Base-by-base conservation (phyloP, 2,888 invertebrate species). In the Dromius quadrimaculatus region DNA sequence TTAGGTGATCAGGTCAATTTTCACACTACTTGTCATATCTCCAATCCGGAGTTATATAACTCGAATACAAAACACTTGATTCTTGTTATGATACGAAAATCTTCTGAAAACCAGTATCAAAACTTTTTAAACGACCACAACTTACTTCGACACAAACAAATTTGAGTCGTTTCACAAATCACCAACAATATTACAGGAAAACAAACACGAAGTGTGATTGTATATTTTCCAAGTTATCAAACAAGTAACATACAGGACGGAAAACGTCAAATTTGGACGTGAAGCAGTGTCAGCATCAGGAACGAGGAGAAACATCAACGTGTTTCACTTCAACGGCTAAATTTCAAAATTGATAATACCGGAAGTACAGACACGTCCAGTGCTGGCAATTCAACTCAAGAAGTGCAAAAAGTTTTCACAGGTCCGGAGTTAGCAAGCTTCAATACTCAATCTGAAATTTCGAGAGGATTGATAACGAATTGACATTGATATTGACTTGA, bases 341-440 rank as follows among this genome's bases (percentile, higher is more conserved):
- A 36, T 47, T 66, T 50, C 57, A 50, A 66, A 66, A 66, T 66
- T 66, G 66, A 66, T 66, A 66, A 41, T 54, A 36, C 54, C 66
- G 50, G 66, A 66, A 66, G 34, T 23, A 15, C 38, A 22, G 34
- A 54, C 41, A 50, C 23, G 66, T 66, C 34, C 41, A 50, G 50
- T 41, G 41, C 13, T 57, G 17, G 28, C 41, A 57, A 66, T 57
- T 57, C 66, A 54, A 57, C 32, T 57, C 15, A n/a, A 23, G 23
- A 47, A 23, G 23, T 5, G 28, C 3, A 28, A 28, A 28, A 8
- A 28, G 6, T 6, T 28, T 28, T 28, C 8, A 8, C 28, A 28
- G 28, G 28, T 5, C 4, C 28, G 28, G 28, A 28, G 6, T 28
- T 3, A 8, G 28, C 28, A n/a, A n/a, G n/a, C n/a, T n/a, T n/a